phyloP scores from a whole-genome alignment of 2,888 invertebrate species.

The Blastobasis adustella region DNA sequence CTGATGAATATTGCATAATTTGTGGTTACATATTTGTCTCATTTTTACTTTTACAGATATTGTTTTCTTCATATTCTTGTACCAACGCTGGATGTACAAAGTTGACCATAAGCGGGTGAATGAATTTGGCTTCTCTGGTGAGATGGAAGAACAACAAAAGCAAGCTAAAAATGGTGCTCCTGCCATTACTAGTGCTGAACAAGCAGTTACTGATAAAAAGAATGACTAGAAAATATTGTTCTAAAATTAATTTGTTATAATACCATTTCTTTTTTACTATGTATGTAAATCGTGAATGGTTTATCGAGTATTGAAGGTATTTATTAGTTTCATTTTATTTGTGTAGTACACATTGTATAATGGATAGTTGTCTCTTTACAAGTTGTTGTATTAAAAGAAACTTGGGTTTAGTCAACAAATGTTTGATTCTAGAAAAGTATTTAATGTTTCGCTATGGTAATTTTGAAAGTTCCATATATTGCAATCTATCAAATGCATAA shows the following conservation, averaged over 20 bases:
- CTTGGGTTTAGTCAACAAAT: too few relatives aligned
- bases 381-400: too few relatives aligned
- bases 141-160: conserved; percentile 82
- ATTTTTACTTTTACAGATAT: conserved; percentile 81
- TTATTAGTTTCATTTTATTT: conserved; percentile 2
- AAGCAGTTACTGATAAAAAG: conserved; percentile 51
- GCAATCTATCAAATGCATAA: too few relatives aligned
- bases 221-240: conserved; percentile 47
- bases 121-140: conserved; percentile 98
- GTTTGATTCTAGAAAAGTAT: too few relatives aligned
- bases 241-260: conserved; percentile 3
- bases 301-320: background rate
- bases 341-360: background rate
- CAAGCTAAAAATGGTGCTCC: conserved; percentile 39
- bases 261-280: conserved; percentile 1
- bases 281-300: conserved; percentile 1
- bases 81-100: conserved; percentile 99
- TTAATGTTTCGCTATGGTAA: too few relatives aligned
- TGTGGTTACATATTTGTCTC: background rate
- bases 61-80: conserved; percentile 98
- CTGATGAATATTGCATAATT: background rate
- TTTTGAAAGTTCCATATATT: too few relatives aligned
- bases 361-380: too few relatives aligned
- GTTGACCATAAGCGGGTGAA: conserved; percentile 96
- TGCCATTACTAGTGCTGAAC: conserved; percentile 46